Evolutionary conservation across 2,888 invertebrate species (phyloP).

Genomic region (Parnassius orleans): DNA sequence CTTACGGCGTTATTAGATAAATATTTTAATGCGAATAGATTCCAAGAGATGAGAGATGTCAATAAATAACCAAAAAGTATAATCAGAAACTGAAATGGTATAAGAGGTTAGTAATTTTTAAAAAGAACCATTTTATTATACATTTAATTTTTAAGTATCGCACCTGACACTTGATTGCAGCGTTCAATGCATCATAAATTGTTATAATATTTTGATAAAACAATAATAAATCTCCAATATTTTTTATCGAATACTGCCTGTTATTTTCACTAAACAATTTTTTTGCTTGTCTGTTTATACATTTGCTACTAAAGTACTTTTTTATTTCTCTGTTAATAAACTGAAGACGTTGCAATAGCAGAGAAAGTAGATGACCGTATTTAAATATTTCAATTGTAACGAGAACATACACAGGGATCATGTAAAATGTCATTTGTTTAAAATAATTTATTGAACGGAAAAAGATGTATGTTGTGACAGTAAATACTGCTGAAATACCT

Average conservation of each 20-base stretch:
- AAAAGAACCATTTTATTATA: neutral
- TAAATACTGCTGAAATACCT: neutral
- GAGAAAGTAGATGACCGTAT: constrained; percentile 9
- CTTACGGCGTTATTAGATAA: constrained; percentile 1
- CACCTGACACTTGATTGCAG: constrained; percentile 17
- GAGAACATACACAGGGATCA: neutral
- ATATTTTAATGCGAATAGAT: neutral
- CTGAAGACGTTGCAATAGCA: constrained; percentile 7
- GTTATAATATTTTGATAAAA: constrained; percentile 3
- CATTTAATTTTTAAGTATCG: neutral
- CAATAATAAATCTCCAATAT: constrained; percentile 5
- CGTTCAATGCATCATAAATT: constrained; percentile 9
- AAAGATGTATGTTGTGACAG: neutral
- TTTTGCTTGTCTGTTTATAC: neutral
- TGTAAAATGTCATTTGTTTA: neutral
- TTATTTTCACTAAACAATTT: neutral
- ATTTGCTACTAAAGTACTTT: neutral
- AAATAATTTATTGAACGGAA: neutral
- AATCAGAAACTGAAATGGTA: constrained; percentile 6
- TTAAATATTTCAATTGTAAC: neutral
- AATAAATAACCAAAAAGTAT: neutral
- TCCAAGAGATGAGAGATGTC: constrained; percentile 5
- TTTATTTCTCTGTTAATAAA: neutral
- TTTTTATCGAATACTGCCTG: neutral
- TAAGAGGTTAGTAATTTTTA: neutral